Base-by-base conservation (phyloP, 2,797 vertebrate species). In the Channa striata region DNA sequence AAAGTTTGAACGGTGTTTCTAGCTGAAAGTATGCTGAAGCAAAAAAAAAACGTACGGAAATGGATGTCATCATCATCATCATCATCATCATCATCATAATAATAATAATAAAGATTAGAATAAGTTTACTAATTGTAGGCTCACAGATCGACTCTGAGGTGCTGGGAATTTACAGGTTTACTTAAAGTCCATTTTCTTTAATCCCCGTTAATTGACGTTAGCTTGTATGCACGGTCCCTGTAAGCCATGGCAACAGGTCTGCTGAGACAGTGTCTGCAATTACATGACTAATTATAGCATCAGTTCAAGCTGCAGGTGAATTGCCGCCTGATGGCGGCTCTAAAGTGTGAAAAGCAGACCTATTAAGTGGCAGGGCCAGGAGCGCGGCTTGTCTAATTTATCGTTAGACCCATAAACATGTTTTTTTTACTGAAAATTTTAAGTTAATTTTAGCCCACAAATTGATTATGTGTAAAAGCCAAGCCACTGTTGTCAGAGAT, bases 241-340 rank as follows among this genome's bases (percentile, higher is more conserved):
- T 47, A 63, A 87, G 80, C 86, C 88, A 87, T 88, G 80, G 90
- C 91, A 90, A 92, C 92, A 87, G 84, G 82, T 89, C 88, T 77
- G 59, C 34, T 51, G 83, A 82, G 82, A 77, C 79, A 37, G 74
- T 44, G 34, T 77, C 74, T 72, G 71, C 76, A 90, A 77, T 88
- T 77, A 89, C 33, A 21, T 6, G 56, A 83, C 84, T 92, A 91
- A 88, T 92, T 87, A 89, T 89, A 92, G 88, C 78, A 72, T 81
- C 67, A 71, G 78, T 83, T 88, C 62, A 79, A 69, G 79, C 82
- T 77, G 74, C 82, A 91, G 88, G 83, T 90, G 84, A 87, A 83
- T 77, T 62, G 64, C 49, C 16, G 36, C 43, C 67, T 62, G 66
- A 51, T 56, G 61, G 52, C 44, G 74, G 59, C 40, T 66, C 37